Evolutionary conservation across 2,113 vertebrate species (phyloP).

Genomic region (Hippocampus barbouri): DNA sequence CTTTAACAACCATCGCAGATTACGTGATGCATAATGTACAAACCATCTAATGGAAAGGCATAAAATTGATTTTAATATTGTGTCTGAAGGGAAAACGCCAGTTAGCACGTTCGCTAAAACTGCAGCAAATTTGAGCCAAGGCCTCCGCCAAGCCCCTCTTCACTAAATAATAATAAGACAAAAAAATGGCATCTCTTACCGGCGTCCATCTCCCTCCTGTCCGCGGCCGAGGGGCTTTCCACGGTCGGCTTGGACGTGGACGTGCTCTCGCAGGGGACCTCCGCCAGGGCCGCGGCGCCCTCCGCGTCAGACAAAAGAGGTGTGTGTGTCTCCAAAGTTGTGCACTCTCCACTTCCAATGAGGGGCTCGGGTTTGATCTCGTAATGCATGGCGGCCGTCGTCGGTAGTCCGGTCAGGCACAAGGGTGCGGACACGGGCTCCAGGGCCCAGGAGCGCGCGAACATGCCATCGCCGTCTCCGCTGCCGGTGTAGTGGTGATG

Average conservation of each 20-base stretch:
- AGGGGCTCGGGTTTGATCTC: conserved; percentile 94
- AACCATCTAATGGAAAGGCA: neutral
- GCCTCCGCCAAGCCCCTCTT: neutral
- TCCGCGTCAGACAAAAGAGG: conserved; percentile 89
- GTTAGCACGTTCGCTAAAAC: neutral
- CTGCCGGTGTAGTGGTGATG: conserved; percentile 83
- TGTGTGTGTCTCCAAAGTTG: conserved; percentile 89
- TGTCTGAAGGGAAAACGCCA: neutral
- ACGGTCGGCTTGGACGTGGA: conserved; percentile 78
- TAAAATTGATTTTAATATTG: neutral
- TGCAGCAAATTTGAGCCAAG: neutral
- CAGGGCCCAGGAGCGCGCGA: conserved; percentile 90
- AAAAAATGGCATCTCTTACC: conserved; percentile 76
- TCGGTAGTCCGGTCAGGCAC: conserved; percentile 89
- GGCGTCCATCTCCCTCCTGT: conserved; percentile 80
- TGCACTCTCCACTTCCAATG: conserved; percentile 80
- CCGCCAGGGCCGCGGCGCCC: conserved; percentile 82
- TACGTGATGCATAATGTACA: neutral
- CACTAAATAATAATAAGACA: neutral
- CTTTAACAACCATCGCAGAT: neutral
- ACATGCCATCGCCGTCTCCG: conserved; percentile 88
- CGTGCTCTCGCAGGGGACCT: conserved; percentile 81
- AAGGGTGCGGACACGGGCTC: conserved; percentile 88
- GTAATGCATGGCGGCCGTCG: conserved; percentile 83
- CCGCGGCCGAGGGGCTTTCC: conserved; percentile 77